Evolutionary conservation across 2,888 invertebrate genomes (phyloP).

Genomic region (Thysanoteuthis rhombus): DNA sequence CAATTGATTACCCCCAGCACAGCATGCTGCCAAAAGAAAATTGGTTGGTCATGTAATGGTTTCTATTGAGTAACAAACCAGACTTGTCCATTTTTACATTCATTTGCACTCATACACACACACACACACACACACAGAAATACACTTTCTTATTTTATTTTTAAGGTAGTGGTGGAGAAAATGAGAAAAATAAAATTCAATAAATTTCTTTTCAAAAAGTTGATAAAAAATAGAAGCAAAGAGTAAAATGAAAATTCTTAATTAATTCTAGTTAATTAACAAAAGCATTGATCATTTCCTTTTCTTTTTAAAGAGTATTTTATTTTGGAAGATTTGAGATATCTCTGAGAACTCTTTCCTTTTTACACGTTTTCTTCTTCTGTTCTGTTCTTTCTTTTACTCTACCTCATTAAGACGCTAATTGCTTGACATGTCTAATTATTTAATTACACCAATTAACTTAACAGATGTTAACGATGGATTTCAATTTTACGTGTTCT

Average conservation of each 20-base stretch:
- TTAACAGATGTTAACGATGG: constrained; percentile 12
- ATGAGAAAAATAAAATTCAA: neutral
- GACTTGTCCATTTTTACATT: too few species aligned
- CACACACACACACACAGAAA: neutral
- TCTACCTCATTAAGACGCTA: neutral
- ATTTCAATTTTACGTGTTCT: constrained; percentile 12
- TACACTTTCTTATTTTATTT: neutral
- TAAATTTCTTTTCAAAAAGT: neutral
- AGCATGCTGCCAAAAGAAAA: too few species aligned
- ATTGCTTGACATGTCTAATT: constrained; percentile 12
- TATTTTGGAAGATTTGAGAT: neutral
- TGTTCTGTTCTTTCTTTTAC: neutral
- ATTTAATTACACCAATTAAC: constrained; percentile 12
- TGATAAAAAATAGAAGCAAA: neutral
- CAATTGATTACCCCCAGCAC: too few species aligned
- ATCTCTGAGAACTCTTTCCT: neutral
- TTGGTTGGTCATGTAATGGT: too few species aligned
- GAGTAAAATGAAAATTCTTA: neutral
- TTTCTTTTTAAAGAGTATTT: neutral
- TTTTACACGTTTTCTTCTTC: neutral
- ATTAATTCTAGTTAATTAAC: constrained; percentile 12
- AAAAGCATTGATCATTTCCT: neutral
- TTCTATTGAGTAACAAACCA: too few species aligned
- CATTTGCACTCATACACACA: neutral
- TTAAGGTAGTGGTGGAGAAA: neutral